A percentile compares a stretch with the other conserved stretches of the same genome.
phyloP scores from a whole-genome alignment of 2,888 invertebrate species.

The Synergus itoensis region DNA sequence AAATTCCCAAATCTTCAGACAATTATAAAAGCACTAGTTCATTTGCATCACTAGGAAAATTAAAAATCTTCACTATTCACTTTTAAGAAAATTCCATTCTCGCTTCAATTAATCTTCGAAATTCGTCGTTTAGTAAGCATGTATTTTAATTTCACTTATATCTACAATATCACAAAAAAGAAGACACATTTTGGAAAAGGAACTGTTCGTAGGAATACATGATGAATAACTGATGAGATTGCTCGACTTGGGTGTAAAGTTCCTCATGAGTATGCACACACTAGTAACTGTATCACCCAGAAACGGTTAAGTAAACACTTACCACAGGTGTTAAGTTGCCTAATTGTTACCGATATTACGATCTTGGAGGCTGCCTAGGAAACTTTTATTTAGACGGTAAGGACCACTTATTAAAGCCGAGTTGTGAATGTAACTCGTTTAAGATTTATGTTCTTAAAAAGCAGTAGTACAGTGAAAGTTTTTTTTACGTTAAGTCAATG shows the following conservation, averaged over 20 bases:
- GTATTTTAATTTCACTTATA: not conserved
- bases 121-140: not conserved
- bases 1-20: not conserved
- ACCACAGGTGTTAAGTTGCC: constrained; percentile 64
- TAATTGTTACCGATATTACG: constrained; percentile 73
- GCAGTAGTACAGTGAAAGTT: not conserved
- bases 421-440: constrained; percentile 27
- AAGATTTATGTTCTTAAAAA: not conserved
- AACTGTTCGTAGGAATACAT: constrained; percentile 47
- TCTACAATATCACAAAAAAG: not conserved
- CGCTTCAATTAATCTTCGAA: not conserved
- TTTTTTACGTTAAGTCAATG: not conserved
- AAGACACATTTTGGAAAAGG: constrained; percentile 8
- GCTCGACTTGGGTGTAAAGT: constrained; percentile 53
- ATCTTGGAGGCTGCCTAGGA: constrained; percentile 49
- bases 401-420: constrained; percentile 11
- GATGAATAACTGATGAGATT: constrained; percentile 60
- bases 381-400: constrained; percentile 42
- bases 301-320: constrained; percentile 73
- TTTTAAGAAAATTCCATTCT: not conserved
- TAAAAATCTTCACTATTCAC: not conserved
- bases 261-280: constrained; percentile 50
- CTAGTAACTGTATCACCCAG: constrained; percentile 73
- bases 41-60: not conserved
- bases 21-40: not conserved